Evolutionary conservation across 1,140 invertebrate genomes (phyloP).

Genomic region (Chymomyza costata): DNA sequence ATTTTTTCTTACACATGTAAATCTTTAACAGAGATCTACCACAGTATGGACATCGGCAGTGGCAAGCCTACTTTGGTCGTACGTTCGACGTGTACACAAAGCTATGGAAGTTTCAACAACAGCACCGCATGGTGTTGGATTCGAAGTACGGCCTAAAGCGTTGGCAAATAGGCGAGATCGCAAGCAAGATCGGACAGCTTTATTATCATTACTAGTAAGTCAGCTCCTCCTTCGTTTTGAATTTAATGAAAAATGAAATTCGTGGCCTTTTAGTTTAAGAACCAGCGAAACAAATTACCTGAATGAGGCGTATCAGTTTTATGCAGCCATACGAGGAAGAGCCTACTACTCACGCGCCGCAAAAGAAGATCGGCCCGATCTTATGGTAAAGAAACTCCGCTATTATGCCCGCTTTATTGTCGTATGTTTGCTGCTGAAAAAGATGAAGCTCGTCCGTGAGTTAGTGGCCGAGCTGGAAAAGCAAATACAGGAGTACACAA

Average conservation of each 20-base stretch:
- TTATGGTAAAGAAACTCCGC: conserved; percentile 98
- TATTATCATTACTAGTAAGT: conserved; percentile 99
- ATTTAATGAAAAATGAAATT: no score
- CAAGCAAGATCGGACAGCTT: conserved; percentile 98
- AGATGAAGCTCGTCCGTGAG: conserved; percentile 95
- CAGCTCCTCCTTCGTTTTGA: background rate
- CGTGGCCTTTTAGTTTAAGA: conserved; percentile 81
- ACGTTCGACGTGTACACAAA: conserved; percentile 99
- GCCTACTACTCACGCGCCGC: conserved; percentile 96
- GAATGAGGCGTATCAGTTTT: conserved; percentile 97
- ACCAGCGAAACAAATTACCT: conserved; percentile 98
- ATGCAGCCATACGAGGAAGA: conserved; percentile 94
- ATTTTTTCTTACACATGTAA: background rate
- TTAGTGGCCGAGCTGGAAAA: conserved; percentile 93
- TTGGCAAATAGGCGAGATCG: conserved; percentile 99
- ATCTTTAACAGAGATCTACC: conserved; percentile 87
- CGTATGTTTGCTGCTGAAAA: conserved; percentile 94
- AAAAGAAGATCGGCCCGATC: conserved; percentile 94
- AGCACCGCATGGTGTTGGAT: conserved; percentile 94
- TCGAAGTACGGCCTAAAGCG: conserved; percentile 96
- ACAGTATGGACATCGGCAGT: conserved; percentile 98
- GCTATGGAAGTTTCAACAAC: conserved; percentile 99
- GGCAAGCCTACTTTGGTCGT: conserved; percentile 97
- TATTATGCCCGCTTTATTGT: conserved; percentile 98
- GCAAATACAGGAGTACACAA: conserved; percentile 95